A percentile compares a stretch with the other conserved stretches of the same genome.
These are phyloP conservation scores for Drosophila colorata DNA, from an alignment of 2,888 invertebrate species.

Conservation along the genomic window DNA sequence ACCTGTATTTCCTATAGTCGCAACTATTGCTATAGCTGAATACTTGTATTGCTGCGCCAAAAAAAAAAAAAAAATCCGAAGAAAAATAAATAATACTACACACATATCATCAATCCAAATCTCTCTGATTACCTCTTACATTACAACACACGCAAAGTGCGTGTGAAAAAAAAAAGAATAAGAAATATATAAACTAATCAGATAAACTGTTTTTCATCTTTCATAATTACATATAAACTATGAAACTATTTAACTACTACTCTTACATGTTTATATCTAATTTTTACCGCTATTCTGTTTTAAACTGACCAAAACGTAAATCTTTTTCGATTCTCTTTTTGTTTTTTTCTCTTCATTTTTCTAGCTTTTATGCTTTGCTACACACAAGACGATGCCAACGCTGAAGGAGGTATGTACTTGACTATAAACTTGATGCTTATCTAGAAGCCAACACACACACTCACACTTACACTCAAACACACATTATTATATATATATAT, in stretches of 20 bases:
- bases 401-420: constrained; percentile 94
- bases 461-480: constrained; percentile 36
- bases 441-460: constrained; percentile 21
- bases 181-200: not conserved
- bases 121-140: not conserved
- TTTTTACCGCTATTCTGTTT: constrained; percentile 87
- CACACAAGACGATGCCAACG: constrained; percentile 95
- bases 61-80: not conserved
- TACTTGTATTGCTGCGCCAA: not conserved
- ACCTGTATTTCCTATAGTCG: constrained; percentile 11
- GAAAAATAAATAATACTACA: constrained; percentile 1
- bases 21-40: constrained; percentile 23
- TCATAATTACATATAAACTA: constrained; percentile 24
- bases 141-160: not conserved
- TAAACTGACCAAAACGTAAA: constrained; percentile 89
- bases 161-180: not conserved
- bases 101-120: not conserved
- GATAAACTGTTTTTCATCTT: constrained; percentile 12
- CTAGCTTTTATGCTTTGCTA: constrained; percentile 97
- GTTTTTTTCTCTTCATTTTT: constrained; percentile 84
- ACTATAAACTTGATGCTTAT: constrained; percentile 60
- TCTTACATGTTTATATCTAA: constrained; percentile 39
- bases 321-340: constrained; percentile 78
- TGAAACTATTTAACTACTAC: constrained; percentile 23
- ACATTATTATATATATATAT: constrained; percentile 13